Base-by-base conservation (phyloP, 1,140 invertebrate genomes). In the Drosophila athabasca region DNA sequence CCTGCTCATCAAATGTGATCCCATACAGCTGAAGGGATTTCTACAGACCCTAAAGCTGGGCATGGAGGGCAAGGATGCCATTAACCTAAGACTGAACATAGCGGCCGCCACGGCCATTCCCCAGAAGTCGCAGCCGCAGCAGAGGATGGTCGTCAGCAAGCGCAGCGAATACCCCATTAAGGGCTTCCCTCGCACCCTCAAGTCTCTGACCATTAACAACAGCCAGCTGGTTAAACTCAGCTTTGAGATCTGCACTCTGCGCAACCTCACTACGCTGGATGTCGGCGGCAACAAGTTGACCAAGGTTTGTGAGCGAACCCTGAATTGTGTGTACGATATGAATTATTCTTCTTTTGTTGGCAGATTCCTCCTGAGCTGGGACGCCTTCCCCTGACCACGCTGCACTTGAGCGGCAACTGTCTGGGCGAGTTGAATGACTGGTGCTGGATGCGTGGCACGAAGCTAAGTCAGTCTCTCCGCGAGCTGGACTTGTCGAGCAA, bases 211-310 rank as follows among this genome's bases (percentile, higher is more conserved):
- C 62, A 93, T 96, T 17, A 92, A 90, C 76, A 94, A 93, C 46
- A 92, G 96, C 4, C 91, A 93, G 24, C 83, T 95, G 61, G 94
- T 92, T 72, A 94, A 94, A 55, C 94, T 96, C 60, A 94, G 95
- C 78, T 92, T 93, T 77, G 94, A 95, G 74, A 95, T 96, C 77
- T 92, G 96, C 44, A 91, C 92, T 7, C 83, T 96, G 3, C 93
- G 93, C 29, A 93, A 93, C 83, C 92, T 98, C 19, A 93, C 92
- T 69, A 76, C 94, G 43, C 92, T 98, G 59, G 95, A 98, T 93
- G 92, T 97, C 49, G 95, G 94, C 39, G 93, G 95, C 64, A 98
- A 98, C 93, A 92, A 94, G 60, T 93, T 98, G 41, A 93, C 93
- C 53, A 94, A 92, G 79, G 90, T 85, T 22, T n/a, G 51, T 43